A percentile compares a stretch with the other conserved stretches of the same genome.
Conservation (phyloP, 2,113 vertebrate genomes). For the Balaeniceps rex region DNA sequence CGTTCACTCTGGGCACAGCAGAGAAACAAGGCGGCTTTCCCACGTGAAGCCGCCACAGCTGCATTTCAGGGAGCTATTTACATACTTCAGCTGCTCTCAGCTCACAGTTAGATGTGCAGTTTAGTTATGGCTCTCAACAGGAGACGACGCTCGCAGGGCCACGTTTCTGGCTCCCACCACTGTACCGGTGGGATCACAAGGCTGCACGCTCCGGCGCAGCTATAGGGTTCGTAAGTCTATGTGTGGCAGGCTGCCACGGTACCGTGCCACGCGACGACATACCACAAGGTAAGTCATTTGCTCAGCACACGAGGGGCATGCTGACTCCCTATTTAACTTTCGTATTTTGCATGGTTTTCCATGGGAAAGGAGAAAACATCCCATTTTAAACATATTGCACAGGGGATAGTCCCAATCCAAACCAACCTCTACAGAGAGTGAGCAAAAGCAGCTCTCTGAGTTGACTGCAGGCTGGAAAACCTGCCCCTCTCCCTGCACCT, state of each 20-base stretch:
- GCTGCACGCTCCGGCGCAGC: neutral
- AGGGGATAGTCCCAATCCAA: neutral
- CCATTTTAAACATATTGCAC: no score
- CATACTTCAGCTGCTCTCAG: neutral
- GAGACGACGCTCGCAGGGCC: neutral
- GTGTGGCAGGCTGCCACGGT: neutral
- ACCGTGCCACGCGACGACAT: neutral
- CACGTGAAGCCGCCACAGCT: neutral
- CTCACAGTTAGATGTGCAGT: neutral
- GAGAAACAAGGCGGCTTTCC: neutral
- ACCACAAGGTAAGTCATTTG: neutral
- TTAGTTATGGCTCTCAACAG: neutral
- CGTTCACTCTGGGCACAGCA: neutral
- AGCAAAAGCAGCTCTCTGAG: neutral
- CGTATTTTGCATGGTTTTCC: neutral
- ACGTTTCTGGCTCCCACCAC: neutral
- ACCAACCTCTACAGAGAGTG: neutral
- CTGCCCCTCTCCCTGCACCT: neutral
- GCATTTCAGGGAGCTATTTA: neutral
- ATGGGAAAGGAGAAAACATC: neutral
- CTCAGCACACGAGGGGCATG: neutral
- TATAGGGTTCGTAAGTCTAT: neutral
- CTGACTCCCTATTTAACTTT: neutral
- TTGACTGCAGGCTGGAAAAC: neutral
- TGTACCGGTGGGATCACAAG: neutral